phyloP scores from a whole-genome alignment of 1,140 invertebrate species.

The Portunus trituberculatus region DNA sequence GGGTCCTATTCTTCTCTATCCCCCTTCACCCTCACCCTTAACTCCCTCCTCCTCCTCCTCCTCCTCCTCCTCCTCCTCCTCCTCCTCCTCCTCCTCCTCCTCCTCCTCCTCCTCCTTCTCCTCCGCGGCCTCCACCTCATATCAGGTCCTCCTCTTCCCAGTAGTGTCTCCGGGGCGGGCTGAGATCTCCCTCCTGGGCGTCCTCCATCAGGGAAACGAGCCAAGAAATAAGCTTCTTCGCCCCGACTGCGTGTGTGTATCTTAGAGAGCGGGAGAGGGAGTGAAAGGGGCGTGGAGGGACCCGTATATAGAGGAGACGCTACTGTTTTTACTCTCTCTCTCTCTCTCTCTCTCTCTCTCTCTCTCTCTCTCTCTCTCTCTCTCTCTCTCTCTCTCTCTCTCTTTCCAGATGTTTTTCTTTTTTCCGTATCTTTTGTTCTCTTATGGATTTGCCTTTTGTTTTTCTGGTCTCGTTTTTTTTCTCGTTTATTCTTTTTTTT shows the following conservation, averaged over 20 bases:
- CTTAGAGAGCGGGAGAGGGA: not conserved
- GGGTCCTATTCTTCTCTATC: too few relatives aligned
- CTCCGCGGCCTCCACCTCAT: constrained; percentile 5
- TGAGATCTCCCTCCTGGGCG: constrained; percentile 45
- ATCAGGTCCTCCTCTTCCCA: not conserved
- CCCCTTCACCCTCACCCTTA: too few relatives aligned
- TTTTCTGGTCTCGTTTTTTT: too few relatives aligned
- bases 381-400: too few relatives aligned
- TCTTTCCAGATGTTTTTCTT: too few relatives aligned
- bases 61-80: not conserved
- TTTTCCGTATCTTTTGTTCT: too few relatives aligned
- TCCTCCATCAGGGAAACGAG: constrained; percentile 63
- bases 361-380: too few relatives aligned
- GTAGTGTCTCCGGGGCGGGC: not conserved
- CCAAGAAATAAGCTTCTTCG: constrained; percentile 56
- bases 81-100: not conserved
- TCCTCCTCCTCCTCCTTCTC: not conserved
- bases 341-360: too few relatives aligned
- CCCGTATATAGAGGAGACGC: too few relatives aligned
- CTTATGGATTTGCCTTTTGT: too few relatives aligned
- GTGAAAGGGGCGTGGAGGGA: not conserved
- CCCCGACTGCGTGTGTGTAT: constrained; percentile 48
- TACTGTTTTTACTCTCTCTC: too few relatives aligned
- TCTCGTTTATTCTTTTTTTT: too few relatives aligned
- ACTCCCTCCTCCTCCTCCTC: not conserved